These are phyloP conservation scores for Scylla paramamosain DNA, from an alignment of 1,140 invertebrate genomes.

Conservation along the genomic window DNA sequence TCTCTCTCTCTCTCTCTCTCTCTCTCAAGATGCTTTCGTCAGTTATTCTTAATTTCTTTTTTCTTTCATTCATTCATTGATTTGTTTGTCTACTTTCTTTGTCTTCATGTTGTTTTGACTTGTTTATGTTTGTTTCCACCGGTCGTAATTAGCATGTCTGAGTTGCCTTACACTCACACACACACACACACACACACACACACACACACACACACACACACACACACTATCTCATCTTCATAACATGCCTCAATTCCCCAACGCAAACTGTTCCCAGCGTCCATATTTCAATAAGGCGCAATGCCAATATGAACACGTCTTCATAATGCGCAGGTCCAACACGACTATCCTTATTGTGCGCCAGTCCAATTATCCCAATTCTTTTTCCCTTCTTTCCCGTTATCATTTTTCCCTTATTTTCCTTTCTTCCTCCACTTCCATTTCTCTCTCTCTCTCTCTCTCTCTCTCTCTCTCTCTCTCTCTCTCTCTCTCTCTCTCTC, in stretches of 20 bases:
- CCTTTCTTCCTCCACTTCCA: too few species aligned
- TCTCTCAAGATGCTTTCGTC: neutral
- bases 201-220: neutral
- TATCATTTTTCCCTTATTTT: neutral
- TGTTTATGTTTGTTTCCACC: neutral
- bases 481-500: too few species aligned
- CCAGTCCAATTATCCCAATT: neutral
- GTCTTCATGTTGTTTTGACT: neutral
- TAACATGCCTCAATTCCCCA: neutral
- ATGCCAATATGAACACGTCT: neutral
- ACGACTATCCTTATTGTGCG: too few species aligned
- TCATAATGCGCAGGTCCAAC: neutral
- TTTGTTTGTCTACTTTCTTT: neutral
- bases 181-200: constrained; percentile 8
- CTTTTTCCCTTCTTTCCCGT: neutral
- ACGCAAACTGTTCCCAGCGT: too few species aligned
- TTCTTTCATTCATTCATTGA: neutral
- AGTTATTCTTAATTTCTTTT: too few species aligned
- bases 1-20: neutral
- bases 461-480: too few species aligned
- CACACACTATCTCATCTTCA: neutral
- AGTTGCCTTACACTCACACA: neutral
- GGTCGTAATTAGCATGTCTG: neutral
- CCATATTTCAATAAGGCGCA: neutral
- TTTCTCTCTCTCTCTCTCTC: neutral